Percentiles rank a stretch among this genome's conserved stretches.
These are phyloP conservation scores for Drosophila pectinifera DNA, from an alignment of 1,140 invertebrate genomes.

Conservation along the genomic window DNA sequence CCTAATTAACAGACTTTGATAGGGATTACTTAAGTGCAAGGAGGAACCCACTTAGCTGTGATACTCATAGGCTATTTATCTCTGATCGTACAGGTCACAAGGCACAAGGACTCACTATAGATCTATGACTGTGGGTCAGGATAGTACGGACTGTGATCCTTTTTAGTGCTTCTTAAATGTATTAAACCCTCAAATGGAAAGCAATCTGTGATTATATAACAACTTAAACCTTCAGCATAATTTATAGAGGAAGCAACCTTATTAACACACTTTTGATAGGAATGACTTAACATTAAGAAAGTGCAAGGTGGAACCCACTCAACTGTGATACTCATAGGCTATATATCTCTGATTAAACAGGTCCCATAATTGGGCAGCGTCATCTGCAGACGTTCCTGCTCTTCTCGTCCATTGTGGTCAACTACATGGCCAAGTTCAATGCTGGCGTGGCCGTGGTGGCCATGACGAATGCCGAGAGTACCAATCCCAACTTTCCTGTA, in stretches of 20 bases:
- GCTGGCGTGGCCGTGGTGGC: slow-evolving; percentile 74
- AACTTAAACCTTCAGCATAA: neutral
- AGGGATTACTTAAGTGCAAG: neutral
- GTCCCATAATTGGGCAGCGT: slow-evolving; percentile 67
- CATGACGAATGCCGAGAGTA: slow-evolving; percentile 72
- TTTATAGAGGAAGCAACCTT: neutral
- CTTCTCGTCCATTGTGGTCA: slow-evolving; percentile 70
- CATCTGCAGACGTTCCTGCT: slow-evolving; percentile 71
- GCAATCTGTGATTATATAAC: neutral
- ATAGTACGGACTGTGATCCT: neutral
- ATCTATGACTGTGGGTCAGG: too few relatives aligned
- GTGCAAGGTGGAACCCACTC: neutral
- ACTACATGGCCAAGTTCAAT: slow-evolving; percentile 75
- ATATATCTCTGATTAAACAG: slow-evolving; percentile 21
- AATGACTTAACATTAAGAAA: neutral
- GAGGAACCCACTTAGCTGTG: neutral
- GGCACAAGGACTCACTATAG: neutral
- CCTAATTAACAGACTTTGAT: neutral
- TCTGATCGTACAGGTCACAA: slow-evolving; percentile 47
- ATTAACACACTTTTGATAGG: neutral
- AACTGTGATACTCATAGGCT: neutral
- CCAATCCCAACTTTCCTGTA: slow-evolving; percentile 72
- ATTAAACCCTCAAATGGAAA: neutral
- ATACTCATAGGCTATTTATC: neutral
- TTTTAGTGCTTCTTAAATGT: neutral